A percentile compares a stretch with the other conserved stretches of the same genome.
phyloP scores from a whole-genome alignment of 1,140 invertebrate species.

The Microplitis mediator region DNA sequence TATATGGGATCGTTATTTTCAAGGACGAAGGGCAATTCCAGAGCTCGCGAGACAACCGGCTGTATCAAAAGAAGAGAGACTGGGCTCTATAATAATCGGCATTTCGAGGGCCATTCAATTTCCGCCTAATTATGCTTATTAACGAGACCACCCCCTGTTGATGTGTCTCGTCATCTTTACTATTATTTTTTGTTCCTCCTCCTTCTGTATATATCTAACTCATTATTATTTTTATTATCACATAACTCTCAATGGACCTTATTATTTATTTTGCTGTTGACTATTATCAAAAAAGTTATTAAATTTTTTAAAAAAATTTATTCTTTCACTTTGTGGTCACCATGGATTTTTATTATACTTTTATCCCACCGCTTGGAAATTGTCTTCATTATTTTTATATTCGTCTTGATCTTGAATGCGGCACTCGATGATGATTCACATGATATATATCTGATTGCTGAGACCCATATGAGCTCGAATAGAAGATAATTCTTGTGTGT shows the following conservation, averaged over 20 bases:
- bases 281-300: not conserved
- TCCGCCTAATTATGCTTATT: slow-evolving; percentile 38
- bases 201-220: not conserved
- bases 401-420: not conserved
- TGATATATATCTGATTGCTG: not conserved
- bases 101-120: slow-evolving; percentile 36
- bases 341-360: not conserved
- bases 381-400: slow-evolving; percentile 12
- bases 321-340: too few species aligned
- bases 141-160: slow-evolving; percentile 32
- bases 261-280: not conserved
- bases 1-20: slow-evolving; percentile 33
- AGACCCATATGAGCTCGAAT: not conserved
- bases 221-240: slow-evolving; percentile 1
- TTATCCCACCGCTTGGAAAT: slow-evolving; percentile 10
- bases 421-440: not conserved
- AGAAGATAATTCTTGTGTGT: too few species aligned
- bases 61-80: slow-evolving; percentile 29
- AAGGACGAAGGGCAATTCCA: slow-evolving; percentile 33
- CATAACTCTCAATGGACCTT: not conserved
- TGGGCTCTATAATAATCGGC: slow-evolving; percentile 35
- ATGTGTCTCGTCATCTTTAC: slow-evolving; percentile 11
- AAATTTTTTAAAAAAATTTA: too few species aligned
- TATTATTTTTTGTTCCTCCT: not conserved
- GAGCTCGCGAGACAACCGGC: slow-evolving; percentile 15